Evolutionary conservation across 2,888 invertebrate species (phyloP).

Genomic region (Nomada hirtipes): DNA sequence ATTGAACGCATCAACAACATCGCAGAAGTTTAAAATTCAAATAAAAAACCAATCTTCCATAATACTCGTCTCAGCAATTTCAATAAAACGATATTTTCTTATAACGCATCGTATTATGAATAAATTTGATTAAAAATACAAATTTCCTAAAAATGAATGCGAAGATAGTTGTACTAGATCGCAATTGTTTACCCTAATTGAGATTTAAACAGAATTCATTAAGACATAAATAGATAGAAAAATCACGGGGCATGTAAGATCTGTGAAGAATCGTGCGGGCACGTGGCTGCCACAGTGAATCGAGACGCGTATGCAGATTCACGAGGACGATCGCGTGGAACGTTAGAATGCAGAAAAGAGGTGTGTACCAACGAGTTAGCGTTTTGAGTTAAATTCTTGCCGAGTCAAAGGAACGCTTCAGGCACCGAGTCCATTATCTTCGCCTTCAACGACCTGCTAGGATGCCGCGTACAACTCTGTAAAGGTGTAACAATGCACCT

Average conservation of each 20-base stretch:
- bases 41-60: too few relatives aligned
- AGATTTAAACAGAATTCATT: not conserved
- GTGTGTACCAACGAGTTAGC: slow-evolving; percentile 71
- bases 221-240: not conserved
- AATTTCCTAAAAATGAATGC: too few relatives aligned
- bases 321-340: slow-evolving; percentile 62
- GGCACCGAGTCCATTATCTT: slow-evolving; percentile 60
- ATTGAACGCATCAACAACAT: too few relatives aligned
- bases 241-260: not conserved
- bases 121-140: too few relatives aligned
- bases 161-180: too few relatives aligned
- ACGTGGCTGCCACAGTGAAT: slow-evolving; percentile 26
- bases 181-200: too few relatives aligned
- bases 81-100: too few relatives aligned
- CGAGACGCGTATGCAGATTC: slow-evolving; percentile 56
- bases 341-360: slow-evolving; percentile 73
- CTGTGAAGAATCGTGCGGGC: slow-evolving; percentile 19
- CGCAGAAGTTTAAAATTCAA: too few relatives aligned
- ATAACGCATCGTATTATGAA: too few relatives aligned
- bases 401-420: slow-evolving; percentile 69
- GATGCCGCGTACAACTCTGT: slow-evolving; percentile 19
- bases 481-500: slow-evolving; percentile 18
- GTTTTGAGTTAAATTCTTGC: slow-evolving; percentile 74
- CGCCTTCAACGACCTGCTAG: slow-evolving; percentile 43
- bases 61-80: too few relatives aligned